Percentiles rank a stretch among this genome's conserved stretches.
phyloP scores from a whole-genome alignment of 2,797 vertebrate genomes.

The Siniperca undulata region DNA sequence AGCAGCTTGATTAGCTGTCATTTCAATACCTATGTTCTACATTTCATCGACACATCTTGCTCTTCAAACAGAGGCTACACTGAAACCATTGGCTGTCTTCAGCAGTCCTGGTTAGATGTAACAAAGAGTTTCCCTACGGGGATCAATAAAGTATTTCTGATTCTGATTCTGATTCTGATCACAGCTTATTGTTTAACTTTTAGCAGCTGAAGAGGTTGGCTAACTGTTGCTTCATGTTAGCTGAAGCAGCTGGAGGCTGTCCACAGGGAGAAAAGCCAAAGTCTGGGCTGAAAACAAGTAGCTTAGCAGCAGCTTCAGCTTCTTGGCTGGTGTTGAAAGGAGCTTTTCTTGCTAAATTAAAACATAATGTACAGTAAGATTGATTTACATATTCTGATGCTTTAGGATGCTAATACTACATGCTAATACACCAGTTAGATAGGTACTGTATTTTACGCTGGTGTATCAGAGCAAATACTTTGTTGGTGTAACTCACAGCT shows the following conservation, averaged over 20 bases:
- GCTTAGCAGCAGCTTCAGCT: neutral
- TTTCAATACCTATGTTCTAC: neutral
- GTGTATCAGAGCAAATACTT: neutral
- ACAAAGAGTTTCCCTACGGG: too few species aligned
- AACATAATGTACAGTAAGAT: neutral
- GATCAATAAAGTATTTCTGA: too few species aligned
- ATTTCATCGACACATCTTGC: neutral
- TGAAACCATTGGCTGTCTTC: neutral
- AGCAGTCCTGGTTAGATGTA: neutral
- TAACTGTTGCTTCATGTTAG: slow-evolving; percentile 2
- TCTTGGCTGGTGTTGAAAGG: neutral
- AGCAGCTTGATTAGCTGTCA: neutral
- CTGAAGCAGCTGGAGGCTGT: neutral
- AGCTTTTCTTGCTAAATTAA: neutral
- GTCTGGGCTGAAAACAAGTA: slow-evolving; percentile 14
- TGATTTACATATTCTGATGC: slow-evolving; percentile 1
- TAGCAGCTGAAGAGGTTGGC: neutral
- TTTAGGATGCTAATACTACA: neutral
- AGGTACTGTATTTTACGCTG: neutral
- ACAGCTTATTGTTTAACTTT: slow-evolving; percentile 10
- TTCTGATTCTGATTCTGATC: too few species aligned
- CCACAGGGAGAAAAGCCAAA: neutral
- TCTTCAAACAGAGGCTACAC: neutral
- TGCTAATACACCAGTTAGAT: neutral
- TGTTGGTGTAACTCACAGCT: slow-evolving; percentile 83